Evolutionary conservation across 2,888 invertebrate genomes (phyloP), one percentile per base, ranked within the genome.

Genomic region (Leptopilina syphax): DNA sequence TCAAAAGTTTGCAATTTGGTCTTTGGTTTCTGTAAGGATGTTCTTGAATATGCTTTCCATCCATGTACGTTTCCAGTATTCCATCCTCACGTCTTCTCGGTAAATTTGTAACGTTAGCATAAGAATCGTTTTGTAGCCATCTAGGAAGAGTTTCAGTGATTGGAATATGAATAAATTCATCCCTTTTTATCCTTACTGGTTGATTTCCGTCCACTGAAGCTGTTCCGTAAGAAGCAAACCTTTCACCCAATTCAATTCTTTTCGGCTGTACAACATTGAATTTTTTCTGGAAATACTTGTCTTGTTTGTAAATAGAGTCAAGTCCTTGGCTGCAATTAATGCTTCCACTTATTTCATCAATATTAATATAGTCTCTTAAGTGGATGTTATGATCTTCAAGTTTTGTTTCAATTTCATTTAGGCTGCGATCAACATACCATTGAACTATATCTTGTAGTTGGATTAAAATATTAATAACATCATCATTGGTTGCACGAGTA

Each of bases 131-230:
- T 66, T 13, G 41, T 8, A 44, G 3, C 66, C 66, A 66, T 10
- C 12, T 41, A 10, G 44, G 1, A 13, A 44, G 44, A n/a, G 41
- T n/a, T n/a, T 41, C 44, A 18, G 7, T 8, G 13, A 66, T 66
- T n/a, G 44, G 44, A 44, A 44, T 44, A 3, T 44, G 1, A 13
- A 66, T 66, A 13, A 41, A 41, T 66, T 66, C 66, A 13, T 66
- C 66, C 13, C 13, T 41, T n/a, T 66, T 66, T 1, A 13, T 41
- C n/a, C 4, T 41, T 5, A 41, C 41, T 6, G 13, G 66, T n/a
- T 66, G n/a, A 66, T 66, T 66, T n/a, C 66, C 66, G 41, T 66
- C 66, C 6, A 44, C n/a, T 27, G 66, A 6, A 1, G 44, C 41
- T n/a, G 66, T 44, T 0, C 44, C 66, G 13, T 41, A n/a, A 66